These are phyloP conservation scores for Lathamus discolor DNA, from an alignment of 2,113 vertebrate genomes.

Conservation along the genomic window DNA sequence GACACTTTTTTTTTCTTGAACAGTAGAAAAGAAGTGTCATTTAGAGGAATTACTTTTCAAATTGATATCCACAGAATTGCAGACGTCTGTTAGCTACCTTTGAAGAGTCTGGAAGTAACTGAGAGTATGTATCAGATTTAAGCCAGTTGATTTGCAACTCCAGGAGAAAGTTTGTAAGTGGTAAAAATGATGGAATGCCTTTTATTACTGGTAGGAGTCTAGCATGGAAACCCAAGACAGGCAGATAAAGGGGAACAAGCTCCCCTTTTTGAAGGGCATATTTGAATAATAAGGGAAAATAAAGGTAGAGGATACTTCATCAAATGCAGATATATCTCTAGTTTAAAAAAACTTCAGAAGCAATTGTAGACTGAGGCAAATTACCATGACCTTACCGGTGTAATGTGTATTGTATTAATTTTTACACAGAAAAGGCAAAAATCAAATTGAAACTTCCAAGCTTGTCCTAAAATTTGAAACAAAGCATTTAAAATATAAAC, in stretches of 20 bases:
- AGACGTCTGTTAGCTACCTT: background rate
- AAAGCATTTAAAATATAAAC: background rate
- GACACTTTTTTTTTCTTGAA: background rate
- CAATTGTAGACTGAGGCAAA: background rate
- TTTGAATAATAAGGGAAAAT: background rate
- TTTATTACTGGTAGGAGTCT: background rate
- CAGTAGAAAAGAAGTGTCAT: background rate
- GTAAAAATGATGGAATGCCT: background rate
- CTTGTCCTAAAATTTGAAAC: background rate
- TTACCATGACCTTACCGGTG: background rate
- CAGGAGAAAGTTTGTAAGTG: background rate
- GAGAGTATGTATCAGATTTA: background rate
- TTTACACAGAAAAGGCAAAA: background rate
- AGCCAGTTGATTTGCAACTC: background rate
- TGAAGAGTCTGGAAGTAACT: background rate
- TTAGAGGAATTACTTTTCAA: background rate
- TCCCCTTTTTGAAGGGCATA: background rate
- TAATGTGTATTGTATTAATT: background rate
- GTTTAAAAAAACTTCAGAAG: background rate
- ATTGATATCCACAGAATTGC: background rate
- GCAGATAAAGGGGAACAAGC: background rate
- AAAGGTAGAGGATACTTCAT: background rate
- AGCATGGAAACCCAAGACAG: background rate
- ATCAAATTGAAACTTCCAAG: background rate
- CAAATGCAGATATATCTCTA: background rate